Conservation (phyloP, 2,888 invertebrate genomes). For the Agrochola litura region DNA sequence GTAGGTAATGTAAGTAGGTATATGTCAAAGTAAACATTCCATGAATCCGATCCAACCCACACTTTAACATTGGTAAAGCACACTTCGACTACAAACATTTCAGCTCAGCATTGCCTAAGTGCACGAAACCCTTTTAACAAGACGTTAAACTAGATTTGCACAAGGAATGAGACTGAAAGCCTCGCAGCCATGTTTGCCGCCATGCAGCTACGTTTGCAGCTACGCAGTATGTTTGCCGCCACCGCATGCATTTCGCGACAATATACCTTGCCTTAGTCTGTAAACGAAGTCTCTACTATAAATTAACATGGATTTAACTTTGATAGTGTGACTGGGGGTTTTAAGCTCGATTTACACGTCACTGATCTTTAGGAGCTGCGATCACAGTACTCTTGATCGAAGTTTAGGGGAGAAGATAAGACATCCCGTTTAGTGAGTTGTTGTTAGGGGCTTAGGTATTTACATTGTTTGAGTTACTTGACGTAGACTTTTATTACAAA, state of each 20-base stretch:
- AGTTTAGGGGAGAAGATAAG: background rate
- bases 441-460: background rate
- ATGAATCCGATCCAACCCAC: slow-evolving; percentile 13
- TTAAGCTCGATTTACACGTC: slow-evolving; percentile 14
- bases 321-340: slow-evolving; percentile 6
- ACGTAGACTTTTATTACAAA: too few relatives aligned
- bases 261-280: slow-evolving; percentile 39
- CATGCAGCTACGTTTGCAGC: slow-evolving; percentile 3
- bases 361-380: slow-evolving; percentile 21
- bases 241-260: slow-evolving; percentile 59
- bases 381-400: background rate
- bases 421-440: background rate
- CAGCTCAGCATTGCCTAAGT: slow-evolving; percentile 52
- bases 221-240: slow-evolving; percentile 42
- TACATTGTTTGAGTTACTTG: background rate
- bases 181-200: slow-evolving; percentile 52
- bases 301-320: slow-evolving; percentile 35
- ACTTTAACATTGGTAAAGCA: slow-evolving; percentile 20
- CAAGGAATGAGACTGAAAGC: slow-evolving; percentile 63
- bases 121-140: slow-evolving; percentile 65
- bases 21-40: slow-evolving; percentile 20
- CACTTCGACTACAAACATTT: slow-evolving; percentile 51
- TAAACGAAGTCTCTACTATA: slow-evolving; percentile 39
- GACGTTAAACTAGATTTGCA: slow-evolving; percentile 68
- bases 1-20: background rate